A percentile compares a stretch with the other conserved stretches of the same genome.
Evolutionary conservation across 2,888 invertebrate species (phyloP).

Genomic region (Slavum lentiscoides): DNA sequence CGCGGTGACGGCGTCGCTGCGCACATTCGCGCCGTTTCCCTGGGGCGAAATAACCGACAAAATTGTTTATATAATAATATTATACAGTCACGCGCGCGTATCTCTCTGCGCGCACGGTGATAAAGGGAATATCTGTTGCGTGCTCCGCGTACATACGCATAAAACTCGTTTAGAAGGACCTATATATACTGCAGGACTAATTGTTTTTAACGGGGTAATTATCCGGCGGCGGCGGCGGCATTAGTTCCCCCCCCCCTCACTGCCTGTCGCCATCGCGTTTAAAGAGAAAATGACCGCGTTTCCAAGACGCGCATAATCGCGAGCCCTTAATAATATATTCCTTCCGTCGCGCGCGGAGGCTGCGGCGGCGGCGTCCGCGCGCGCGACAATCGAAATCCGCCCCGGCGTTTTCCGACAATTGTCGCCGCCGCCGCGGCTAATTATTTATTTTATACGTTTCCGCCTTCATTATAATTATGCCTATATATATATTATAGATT

Average conservation of each 20-base stretch:
- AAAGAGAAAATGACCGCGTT: constrained; percentile 45
- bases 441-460: too few species aligned
- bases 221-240: constrained; percentile 47
- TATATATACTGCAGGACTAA: constrained; percentile 36
- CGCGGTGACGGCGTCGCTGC: neutral
- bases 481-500: too few species aligned
- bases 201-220: constrained; percentile 49
- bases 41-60: constrained; percentile 44
- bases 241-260: neutral
- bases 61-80: constrained; percentile 49
- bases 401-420: constrained; percentile 8
- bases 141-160: neutral
- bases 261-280: neutral
- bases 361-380: too few species aligned
- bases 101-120: neutral
- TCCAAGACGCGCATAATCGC: constrained; percentile 36
- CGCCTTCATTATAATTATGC: too few species aligned
- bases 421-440: too few species aligned
- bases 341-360: constrained; percentile 18
- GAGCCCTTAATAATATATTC: constrained; percentile 14
- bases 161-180: constrained; percentile 46
- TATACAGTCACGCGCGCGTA: neutral
- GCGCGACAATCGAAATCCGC: constrained; percentile 35
- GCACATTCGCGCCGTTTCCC: constrained; percentile 17
- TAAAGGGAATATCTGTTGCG: constrained; percentile 40